Percentiles rank a stretch among this genome's conserved stretches.
Evolutionary conservation across 2,888 invertebrate genomes (phyloP).

Genomic region (Campopleginae sp.): DNA sequence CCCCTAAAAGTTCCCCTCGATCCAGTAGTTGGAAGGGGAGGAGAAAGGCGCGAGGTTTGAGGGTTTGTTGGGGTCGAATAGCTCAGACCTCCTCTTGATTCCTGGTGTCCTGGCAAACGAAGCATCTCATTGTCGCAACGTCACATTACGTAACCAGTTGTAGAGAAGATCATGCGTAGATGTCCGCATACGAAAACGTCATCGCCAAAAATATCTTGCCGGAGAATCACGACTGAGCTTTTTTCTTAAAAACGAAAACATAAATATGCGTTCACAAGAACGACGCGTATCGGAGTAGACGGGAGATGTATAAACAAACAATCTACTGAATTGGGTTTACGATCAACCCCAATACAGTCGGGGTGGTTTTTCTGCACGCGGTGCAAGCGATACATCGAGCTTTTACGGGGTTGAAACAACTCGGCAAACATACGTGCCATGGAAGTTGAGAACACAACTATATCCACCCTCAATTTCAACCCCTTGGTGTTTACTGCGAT

Average conservation of each 20-base stretch:
- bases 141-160: constrained; percentile 70
- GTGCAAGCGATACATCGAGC: constrained; percentile 57
- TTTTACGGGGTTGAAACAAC: constrained; percentile 62
- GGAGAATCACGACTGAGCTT: constrained; percentile 57
- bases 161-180: constrained; percentile 38
- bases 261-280: not conserved
- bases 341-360: not conserved
- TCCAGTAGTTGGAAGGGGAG: not conserved
- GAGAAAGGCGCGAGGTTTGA: not conserved
- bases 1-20: constrained; percentile 2
- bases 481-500: constrained; percentile 34
- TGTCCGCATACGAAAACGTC: constrained; percentile 41
- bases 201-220: constrained; percentile 28
- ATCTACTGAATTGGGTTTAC: not conserved
- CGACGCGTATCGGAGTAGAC: not conserved
- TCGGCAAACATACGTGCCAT: constrained; percentile 59
- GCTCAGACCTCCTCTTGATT: constrained; percentile 65
- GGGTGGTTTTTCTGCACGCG: constrained; percentile 21
- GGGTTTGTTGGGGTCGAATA: constrained; percentile 30
- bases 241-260: not conserved
- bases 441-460: constrained; percentile 49
- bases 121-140: constrained; percentile 78
- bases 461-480: constrained; percentile 44
- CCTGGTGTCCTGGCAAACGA: constrained; percentile 73
- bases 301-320: not conserved